These are phyloP conservation scores for Drosophila mauritiana DNA, from an alignment of 1,140 invertebrate genomes.

Conservation along the genomic window DNA sequence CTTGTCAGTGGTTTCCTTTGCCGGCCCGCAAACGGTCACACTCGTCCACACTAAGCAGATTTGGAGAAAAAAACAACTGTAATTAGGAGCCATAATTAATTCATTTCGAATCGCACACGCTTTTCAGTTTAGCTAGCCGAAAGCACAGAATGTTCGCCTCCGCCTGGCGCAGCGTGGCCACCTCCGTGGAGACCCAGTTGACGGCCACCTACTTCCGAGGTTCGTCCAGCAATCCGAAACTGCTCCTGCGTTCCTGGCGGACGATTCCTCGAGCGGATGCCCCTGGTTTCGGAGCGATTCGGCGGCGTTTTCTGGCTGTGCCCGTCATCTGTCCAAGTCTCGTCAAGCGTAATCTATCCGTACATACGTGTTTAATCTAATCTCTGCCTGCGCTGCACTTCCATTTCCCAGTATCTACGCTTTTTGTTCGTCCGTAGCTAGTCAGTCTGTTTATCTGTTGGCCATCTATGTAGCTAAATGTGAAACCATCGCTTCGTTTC, in stretches of 20 bases:
- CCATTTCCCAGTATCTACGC: conserved; percentile 31
- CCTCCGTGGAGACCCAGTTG: conserved; percentile 53
- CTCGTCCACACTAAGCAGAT: neutral
- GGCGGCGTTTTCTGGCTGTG: conserved; percentile 65
- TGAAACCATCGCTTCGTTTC: conserved; percentile 27
- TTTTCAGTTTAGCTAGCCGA: conserved; percentile 1
- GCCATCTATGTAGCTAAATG: conserved; percentile 1
- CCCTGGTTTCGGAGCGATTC: conserved; percentile 55
- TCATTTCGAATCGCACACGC: conserved; percentile 25
- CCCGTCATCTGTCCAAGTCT: conserved; percentile 61
- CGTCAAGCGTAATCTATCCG: conserved; percentile 72
- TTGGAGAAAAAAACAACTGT: conserved; percentile 32
- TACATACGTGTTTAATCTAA: conserved; percentile 57
- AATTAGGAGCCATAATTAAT: conserved; percentile 36
- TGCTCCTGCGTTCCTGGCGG: conserved; percentile 31
- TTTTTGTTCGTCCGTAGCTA: conserved; percentile 7
- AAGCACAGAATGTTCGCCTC: conserved; percentile 53
- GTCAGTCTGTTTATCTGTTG: conserved; percentile 4
- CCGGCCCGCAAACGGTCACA: neutral
- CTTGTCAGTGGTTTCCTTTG: neutral
- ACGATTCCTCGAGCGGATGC: conserved; percentile 1
- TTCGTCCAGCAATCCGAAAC: conserved; percentile 57
- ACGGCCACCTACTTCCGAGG: conserved; percentile 74
- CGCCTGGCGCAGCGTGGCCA: conserved; percentile 57
- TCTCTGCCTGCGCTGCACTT: conserved; percentile 34